Conservation (phyloP, 23 tunicate genomes). For the Corella eumyota region DNA sequence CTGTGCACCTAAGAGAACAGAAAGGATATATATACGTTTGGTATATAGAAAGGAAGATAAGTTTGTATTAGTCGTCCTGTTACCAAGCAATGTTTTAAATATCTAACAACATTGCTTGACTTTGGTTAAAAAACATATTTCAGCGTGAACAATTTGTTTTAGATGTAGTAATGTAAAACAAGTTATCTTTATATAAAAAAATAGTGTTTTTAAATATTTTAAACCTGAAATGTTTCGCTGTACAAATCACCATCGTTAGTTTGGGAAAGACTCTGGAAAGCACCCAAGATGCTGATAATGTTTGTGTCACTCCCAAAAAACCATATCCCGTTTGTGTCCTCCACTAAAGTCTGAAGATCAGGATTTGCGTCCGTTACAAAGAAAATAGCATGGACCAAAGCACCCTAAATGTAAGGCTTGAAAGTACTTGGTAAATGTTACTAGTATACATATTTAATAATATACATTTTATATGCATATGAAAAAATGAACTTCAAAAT, state of each 20-base stretch:
- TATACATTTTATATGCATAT: neutral
- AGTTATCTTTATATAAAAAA: no score
- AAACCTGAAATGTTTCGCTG: conserved; percentile 59
- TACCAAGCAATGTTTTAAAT: no score
- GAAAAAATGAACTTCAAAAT: neutral
- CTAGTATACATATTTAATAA: neutral
- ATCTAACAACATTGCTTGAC: no score
- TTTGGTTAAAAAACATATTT: no score
- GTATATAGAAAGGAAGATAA: no score
- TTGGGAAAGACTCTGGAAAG: conserved; percentile 22
- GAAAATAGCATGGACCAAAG: conserved; percentile 37
- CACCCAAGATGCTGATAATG: conserved; percentile 19
- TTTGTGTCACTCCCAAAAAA: conserved; percentile 25
- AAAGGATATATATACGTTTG: no score
- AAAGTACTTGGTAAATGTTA: neutral
- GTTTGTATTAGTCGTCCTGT: no score
- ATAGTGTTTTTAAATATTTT: no score
- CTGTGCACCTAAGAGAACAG: conserved; percentile 38
- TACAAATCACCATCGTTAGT: conserved; percentile 50
- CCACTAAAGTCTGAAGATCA: conserved; percentile 19
- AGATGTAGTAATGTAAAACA: no score
- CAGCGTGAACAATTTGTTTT: no score
- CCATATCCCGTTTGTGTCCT: conserved; percentile 45
- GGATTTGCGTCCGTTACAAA: conserved; percentile 30
- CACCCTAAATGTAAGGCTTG: no score